Evolutionary conservation across 35 echinoderm and acorn worm genomes (phyloP).

Genomic region (Ophioderma brevispina): DNA sequence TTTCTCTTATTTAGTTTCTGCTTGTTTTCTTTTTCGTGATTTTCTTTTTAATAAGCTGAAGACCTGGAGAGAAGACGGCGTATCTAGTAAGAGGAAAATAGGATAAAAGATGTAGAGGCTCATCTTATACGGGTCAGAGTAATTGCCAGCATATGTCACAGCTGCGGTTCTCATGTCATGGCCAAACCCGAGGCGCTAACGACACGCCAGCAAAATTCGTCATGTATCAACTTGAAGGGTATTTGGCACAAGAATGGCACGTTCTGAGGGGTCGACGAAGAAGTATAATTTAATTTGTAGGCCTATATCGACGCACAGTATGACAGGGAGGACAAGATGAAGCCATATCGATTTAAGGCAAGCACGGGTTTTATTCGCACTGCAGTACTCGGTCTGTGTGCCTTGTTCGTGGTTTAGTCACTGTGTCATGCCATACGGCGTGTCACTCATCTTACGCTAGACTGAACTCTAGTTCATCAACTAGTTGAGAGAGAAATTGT

Average conservation of each 20-base stretch:
- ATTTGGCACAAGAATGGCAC: not conserved
- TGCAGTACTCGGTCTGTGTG: too few species aligned
- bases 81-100: too few species aligned
- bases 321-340: not conserved
- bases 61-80: too few species aligned
- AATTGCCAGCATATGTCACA: not conserved
- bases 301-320: not conserved
- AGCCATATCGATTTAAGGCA: not conserved
- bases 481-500: too few species aligned
- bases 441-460: too few species aligned
- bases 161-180: not conserved
- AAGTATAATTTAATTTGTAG: not conserved
- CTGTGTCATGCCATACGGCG: too few species aligned
- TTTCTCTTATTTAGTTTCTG: too few species aligned
- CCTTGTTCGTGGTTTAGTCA: too few species aligned
- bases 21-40: too few species aligned
- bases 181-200: not conserved
- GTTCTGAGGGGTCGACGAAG: not conserved
- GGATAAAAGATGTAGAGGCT: too few species aligned
- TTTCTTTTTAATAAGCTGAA: too few species aligned
- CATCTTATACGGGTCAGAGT: not conserved
- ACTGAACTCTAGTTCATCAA: too few species aligned
- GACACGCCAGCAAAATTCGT: not conserved
- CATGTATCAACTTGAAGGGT: conserved; percentile 1
- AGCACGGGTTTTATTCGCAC: not conserved